These are phyloP conservation scores for Griposia aprilina DNA, from an alignment of 2,888 invertebrate species.

Conservation along the genomic window DNA sequence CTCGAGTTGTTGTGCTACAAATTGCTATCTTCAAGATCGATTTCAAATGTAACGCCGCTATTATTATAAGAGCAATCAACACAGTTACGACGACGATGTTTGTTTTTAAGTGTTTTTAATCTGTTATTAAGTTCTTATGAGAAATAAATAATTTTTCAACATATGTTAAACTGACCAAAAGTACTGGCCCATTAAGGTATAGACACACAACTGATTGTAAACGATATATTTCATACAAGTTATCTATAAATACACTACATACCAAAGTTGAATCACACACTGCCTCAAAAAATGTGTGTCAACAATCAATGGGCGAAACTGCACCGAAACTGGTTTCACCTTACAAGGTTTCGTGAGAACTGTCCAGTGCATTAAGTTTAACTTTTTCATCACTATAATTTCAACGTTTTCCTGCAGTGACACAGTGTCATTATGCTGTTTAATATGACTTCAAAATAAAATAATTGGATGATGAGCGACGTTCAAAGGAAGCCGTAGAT, in stretches of 20 bases:
- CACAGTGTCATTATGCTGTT: slow-evolving; percentile 38
- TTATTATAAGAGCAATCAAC: neutral
- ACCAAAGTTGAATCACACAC: slow-evolving; percentile 55
- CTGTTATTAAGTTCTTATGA: no score
- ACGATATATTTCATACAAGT: slow-evolving; percentile 29
- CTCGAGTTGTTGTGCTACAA: neutral
- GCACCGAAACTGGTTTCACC: slow-evolving; percentile 75
- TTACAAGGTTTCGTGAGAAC: slow-evolving; percentile 67
- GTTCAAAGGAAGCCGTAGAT: slow-evolving; percentile 49
- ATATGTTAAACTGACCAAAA: neutral
- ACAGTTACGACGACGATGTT: neutral
- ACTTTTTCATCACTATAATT: slow-evolving; percentile 56
- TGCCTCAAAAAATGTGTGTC: slow-evolving; percentile 70
- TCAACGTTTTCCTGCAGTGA: slow-evolving; percentile 56
- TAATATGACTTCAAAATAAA: slow-evolving; percentile 44
- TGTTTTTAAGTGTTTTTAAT: no score
- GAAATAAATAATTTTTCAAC: no score
- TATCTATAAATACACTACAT: slow-evolving; percentile 44
- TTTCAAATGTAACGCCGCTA: neutral
- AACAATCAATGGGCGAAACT: slow-evolving; percentile 72
- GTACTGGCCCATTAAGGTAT: neutral
- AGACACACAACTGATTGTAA: slow-evolving; percentile 5
- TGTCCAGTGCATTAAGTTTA: slow-evolving; percentile 53
- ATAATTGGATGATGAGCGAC: slow-evolving; percentile 52
- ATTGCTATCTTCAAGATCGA: neutral